phyloP scores from a whole-genome alignment of 2,888 invertebrate genomes.

The Tinea semifulvella region DNA sequence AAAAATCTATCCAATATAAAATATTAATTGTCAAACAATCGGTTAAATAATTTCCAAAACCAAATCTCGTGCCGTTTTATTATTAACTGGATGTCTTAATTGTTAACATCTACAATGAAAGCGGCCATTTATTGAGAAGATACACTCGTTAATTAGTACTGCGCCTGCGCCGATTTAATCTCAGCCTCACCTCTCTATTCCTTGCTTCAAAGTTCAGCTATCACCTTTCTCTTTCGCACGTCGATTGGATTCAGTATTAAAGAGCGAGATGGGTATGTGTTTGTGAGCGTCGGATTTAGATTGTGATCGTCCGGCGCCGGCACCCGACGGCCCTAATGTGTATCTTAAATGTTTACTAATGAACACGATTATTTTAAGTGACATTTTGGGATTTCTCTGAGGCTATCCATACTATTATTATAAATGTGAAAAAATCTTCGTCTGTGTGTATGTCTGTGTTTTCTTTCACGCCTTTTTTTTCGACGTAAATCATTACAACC shows the following conservation, averaged over 20 bases:
- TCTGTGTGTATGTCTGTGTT: too few species aligned
- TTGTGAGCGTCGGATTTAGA: slow-evolving; percentile 19
- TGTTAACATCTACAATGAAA: slow-evolving; percentile 31
- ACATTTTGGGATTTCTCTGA: slow-evolving; percentile 57
- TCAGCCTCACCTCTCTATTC: slow-evolving; percentile 16
- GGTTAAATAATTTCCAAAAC: too few species aligned
- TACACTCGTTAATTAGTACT: slow-evolving; percentile 54
- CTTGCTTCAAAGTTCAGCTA: slow-evolving; percentile 13
- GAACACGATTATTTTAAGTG: slow-evolving; percentile 65
- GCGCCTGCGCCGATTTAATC: slow-evolving; percentile 48
- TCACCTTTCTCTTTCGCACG: slow-evolving; percentile 26
- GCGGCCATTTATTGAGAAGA: slow-evolving; percentile 30
- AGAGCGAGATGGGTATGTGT: slow-evolving; percentile 33
- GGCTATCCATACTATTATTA: too few species aligned
- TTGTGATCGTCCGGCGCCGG: slow-evolving; percentile 54
- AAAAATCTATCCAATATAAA: too few species aligned
- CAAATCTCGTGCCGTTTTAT: too few species aligned
- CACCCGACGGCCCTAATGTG: slow-evolving; percentile 59
- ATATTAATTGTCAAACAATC: too few species aligned
- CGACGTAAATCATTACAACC: too few species aligned
- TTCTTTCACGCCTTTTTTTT: too few species aligned
- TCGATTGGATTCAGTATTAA: slow-evolving; percentile 17
- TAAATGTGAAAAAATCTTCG: too few species aligned
- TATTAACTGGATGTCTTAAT: slow-evolving; percentile 40
- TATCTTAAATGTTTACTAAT: slow-evolving; percentile 65